A percentile compares a stretch with the other conserved stretches of the same genome.
Evolutionary conservation across 2,113 vertebrate species (phyloP).

Genomic region (Cricetomys ansorgei): DNA sequence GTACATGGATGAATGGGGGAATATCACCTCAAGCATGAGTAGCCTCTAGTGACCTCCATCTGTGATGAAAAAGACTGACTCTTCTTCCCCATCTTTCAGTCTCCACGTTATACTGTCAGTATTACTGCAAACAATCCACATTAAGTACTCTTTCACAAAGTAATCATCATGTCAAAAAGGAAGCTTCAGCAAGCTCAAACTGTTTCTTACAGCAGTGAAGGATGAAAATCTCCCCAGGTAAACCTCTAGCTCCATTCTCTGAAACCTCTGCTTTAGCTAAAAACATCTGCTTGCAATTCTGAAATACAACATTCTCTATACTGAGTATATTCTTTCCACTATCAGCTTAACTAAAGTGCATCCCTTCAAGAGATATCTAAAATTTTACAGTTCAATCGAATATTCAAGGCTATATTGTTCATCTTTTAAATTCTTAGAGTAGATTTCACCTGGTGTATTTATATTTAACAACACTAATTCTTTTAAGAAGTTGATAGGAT

Average conservation of each 20-base stretch:
- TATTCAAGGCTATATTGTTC: not conserved
- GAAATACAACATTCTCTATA: not conserved
- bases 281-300: not conserved
- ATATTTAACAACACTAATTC: not conserved
- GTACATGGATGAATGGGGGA: not conserved
- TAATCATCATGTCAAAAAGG: not conserved
- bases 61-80: not conserved
- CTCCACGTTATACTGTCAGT: not conserved
- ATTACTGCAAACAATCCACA: not conserved
- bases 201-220: not conserved
- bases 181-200: not conserved
- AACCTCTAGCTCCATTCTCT: not conserved
- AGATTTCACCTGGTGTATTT: not conserved
- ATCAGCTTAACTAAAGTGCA: not conserved
- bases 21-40: not conserved
- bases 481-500: not conserved
- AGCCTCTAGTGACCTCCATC: not conserved
- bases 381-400: not conserved
- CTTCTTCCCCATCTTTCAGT: not conserved
- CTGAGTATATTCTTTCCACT: not conserved
- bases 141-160: constrained; percentile 4
- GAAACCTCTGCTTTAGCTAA: not conserved
- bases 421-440: not conserved
- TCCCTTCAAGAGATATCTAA: not conserved
- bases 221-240: not conserved